phyloP scores from a whole-genome alignment of 2,888 invertebrate species.

The Euzophera pinguis region DNA sequence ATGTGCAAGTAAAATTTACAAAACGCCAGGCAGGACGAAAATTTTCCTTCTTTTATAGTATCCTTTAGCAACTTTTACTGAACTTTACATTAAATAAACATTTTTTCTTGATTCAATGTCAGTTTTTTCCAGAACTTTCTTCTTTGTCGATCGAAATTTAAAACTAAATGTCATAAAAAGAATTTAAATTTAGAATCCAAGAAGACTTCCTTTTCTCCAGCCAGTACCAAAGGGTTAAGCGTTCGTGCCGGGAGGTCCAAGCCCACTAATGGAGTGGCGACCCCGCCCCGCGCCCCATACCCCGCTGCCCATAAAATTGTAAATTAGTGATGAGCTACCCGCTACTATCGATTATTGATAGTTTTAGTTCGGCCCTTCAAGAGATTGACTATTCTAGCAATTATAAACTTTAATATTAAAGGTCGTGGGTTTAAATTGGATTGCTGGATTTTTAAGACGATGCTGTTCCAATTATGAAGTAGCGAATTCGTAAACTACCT shows the following conservation, averaged over 20 bases:
- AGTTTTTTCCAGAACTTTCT: no score
- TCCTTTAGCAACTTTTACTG: no score
- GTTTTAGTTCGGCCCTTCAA: conserved; percentile 38
- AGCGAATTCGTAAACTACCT: no score
- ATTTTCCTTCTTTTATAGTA: no score
- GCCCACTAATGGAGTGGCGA: conserved; percentile 65
- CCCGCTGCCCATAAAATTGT: conserved; percentile 78
- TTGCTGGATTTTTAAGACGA: neutral
- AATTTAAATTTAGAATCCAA: conserved; percentile 9
- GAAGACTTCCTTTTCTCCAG: conserved; percentile 33
- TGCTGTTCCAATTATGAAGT: neutral
- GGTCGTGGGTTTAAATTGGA: neutral
- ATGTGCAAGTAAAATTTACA: no score
- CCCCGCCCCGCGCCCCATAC: conserved; percentile 40
- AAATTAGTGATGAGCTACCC: conserved; percentile 77
- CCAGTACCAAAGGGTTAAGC: conserved; percentile 58
- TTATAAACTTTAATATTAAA: conserved; percentile 5
- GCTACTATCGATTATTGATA: conserved; percentile 75
- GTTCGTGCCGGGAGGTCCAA: conserved; percentile 46
- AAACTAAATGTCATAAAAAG: no score
- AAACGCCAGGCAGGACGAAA: no score
- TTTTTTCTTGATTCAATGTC: no score
- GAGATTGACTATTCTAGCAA: conserved; percentile 4
- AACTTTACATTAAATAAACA: no score
- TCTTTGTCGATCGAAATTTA: no score